phyloP scores from a whole-genome alignment of 2,888 invertebrate species.

The Meteorus cinctellus region DNA sequence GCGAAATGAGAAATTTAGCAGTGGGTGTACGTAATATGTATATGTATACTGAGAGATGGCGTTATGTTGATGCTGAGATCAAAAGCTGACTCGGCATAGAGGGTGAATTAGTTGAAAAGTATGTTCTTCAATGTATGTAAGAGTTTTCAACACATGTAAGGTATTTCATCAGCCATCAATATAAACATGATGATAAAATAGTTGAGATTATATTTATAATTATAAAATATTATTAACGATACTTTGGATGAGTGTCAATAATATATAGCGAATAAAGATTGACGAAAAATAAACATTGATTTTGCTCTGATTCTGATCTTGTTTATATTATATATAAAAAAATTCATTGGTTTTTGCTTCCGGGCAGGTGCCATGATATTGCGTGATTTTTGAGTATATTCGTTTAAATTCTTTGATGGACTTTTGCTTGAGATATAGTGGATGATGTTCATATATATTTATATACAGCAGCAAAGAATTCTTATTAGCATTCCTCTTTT shows the following conservation, averaged over 20 bases:
- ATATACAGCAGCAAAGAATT: background rate
- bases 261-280: no score
- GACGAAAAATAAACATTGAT: background rate
- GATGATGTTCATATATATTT: background rate
- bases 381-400: constrained; percentile 21
- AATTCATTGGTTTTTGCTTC: background rate
- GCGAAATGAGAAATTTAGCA: constrained; percentile 60
- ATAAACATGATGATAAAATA: no score
- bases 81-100: constrained; percentile 58
- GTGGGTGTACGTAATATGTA: constrained; percentile 52
- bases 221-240: no score
- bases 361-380: constrained; percentile 10
- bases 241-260: no score
- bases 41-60: constrained; percentile 50
- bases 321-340: background rate
- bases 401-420: constrained; percentile 13
- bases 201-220: no score
- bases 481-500: background rate
- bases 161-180: no score
- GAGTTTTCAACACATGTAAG: no score
- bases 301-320: background rate
- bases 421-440: background rate
- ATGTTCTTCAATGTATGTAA: background rate
- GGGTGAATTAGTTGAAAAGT: constrained; percentile 11
- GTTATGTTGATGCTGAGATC: constrained; percentile 49